phyloP scores from a whole-genome alignment of 2,888 invertebrate genomes.

The Julus scandinavius region DNA sequence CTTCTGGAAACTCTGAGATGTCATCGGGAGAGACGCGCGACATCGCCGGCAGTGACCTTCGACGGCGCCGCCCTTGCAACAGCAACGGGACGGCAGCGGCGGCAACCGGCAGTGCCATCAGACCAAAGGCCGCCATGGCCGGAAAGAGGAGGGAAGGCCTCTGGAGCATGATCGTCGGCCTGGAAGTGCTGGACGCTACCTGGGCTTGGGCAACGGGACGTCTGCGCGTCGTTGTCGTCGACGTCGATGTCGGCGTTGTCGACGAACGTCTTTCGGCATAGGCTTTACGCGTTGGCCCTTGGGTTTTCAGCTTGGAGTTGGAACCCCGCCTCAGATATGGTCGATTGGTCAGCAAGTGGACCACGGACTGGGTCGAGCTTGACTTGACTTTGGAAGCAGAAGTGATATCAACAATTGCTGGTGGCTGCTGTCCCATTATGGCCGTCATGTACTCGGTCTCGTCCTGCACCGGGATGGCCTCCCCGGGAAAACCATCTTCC shows the following conservation, averaged over 20 bases:
- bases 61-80: not conserved
- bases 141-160: constrained; percentile 48
- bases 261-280: not conserved
- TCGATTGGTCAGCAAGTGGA: constrained; percentile 44
- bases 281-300: not conserved
- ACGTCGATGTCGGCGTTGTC: not conserved
- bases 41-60: not conserved
- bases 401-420: not conserved
- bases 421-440: not conserved
- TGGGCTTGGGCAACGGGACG: not conserved
- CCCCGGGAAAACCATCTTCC: constrained; percentile 46
- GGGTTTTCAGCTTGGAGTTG: not conserved
- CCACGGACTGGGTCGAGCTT: not conserved
- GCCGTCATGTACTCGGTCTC: constrained; percentile 15
- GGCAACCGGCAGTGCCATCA: constrained; percentile 54
- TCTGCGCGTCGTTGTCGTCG: constrained; percentile 36
- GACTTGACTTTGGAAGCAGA: not conserved
- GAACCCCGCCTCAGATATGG: constrained; percentile 49
- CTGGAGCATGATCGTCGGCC: constrained; percentile 30
- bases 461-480: constrained; percentile 54
- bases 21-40: not conserved
- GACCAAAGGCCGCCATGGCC: constrained; percentile 48
- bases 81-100: constrained; percentile 50
- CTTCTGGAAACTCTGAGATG: not conserved
- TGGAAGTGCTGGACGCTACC: not conserved